Evolutionary conservation across 2,888 invertebrate genomes (phyloP), one percentile per base, ranked within the genome.

Genomic region (Julus scanicus): DNA sequence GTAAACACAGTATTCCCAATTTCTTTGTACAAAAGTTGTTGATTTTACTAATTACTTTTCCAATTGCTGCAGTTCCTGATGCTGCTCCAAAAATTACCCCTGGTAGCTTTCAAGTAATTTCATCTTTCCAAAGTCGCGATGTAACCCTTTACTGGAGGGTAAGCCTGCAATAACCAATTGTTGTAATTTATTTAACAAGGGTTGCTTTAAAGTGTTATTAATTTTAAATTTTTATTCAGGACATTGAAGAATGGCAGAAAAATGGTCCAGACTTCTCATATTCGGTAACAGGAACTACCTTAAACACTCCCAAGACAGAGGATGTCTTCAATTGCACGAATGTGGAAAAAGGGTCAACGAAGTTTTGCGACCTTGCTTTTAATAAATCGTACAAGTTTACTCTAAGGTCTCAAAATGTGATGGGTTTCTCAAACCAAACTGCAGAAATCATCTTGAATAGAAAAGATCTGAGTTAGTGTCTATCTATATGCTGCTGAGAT

Each of bases 191-290:
- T 87, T 63, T 63, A 11, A 57, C 17, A 87, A 37, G 20, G 37
- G 63, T 13, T 20, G 3, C 86, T 49, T 49, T 49, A 20, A 40
- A 29, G 8, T 44, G 17, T 17, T 86, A 20, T 86, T n/a, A 44
- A 44, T 49, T 53, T 49, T 29, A 2, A 5, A 13, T 49, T 49
- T 87, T 49, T 87, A 9, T 15, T 87, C 95, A 96, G 91, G 94
- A 95, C 90, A 94, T 97, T 87, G 94, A 94, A 37, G 93, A 94
- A 84, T 94, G 94, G 91, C 93, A 95, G 90, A 94, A 95, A 90
- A 96, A 96, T 91, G 97, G 96, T 37, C 94, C 94, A 8, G 94
- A 95, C 91, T 96, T 97, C 91, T 93, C 93, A 2, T 97, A 97
- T 91, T 93, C 20, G 6, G 63, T 87, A 39, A 87, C 29, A 37